Percentiles rank a stretch among this genome's conserved stretches.
Evolutionary conservation across 2,888 invertebrate species (phyloP).

Genomic region (Drosophila histrio): DNA sequence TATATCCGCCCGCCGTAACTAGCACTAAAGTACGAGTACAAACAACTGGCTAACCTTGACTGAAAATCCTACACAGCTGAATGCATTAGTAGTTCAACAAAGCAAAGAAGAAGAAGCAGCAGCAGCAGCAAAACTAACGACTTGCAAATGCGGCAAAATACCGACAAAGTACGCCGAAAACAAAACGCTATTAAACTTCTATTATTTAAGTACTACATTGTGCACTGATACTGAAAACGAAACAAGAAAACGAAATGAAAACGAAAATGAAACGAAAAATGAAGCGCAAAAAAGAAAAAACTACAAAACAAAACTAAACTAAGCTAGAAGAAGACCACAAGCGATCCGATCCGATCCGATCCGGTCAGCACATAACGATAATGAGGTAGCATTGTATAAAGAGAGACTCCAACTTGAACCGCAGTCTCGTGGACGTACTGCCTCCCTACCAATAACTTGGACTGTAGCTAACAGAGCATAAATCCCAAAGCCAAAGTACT

Average conservation of each 20-base stretch:
- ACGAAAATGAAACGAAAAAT: constrained; percentile 35
- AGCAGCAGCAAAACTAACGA: constrained; percentile 46
- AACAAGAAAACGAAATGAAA: constrained; percentile 38
- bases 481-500: constrained; percentile 79
- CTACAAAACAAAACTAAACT: neutral
- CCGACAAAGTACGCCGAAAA: constrained; percentile 62
- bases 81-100: constrained; percentile 82
- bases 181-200: constrained; percentile 80
- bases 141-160: constrained; percentile 68
- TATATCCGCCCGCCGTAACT: constrained; percentile 69
- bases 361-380: constrained; percentile 70
- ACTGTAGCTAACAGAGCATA: constrained; percentile 81
- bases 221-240: constrained; percentile 80
- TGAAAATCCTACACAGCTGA: constrained; percentile 83
- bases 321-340: constrained; percentile 40
- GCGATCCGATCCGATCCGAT: constrained; percentile 31
- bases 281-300: constrained; percentile 37
- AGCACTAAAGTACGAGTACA: constrained; percentile 26
- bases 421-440: neutral
- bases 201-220: constrained; percentile 82
- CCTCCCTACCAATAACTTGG: constrained; percentile 25
- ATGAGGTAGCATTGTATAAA: constrained; percentile 65
- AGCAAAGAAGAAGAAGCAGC: constrained; percentile 31
- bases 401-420: neutral
- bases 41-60: constrained; percentile 80